A percentile compares a stretch with the other conserved stretches of the same genome.
Evolutionary conservation across 2,113 vertebrate species (phyloP).

Genomic region (Esox niger): DNA sequence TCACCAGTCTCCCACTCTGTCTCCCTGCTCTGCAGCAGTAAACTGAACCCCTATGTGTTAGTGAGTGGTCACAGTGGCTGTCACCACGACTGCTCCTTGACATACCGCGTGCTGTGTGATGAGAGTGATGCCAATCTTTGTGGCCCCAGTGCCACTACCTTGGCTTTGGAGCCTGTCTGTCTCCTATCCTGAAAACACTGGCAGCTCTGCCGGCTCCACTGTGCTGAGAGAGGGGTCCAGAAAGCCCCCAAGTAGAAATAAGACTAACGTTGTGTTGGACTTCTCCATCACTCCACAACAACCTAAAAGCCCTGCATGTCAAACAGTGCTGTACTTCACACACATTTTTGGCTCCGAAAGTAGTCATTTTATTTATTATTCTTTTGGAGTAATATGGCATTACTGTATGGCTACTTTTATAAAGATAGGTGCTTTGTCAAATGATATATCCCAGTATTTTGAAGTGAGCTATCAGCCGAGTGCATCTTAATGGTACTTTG

Average conservation of each 20-base stretch:
- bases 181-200: background rate
- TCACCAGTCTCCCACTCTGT: background rate
- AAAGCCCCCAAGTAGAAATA: background rate
- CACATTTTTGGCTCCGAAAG: background rate
- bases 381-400: background rate
- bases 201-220: background rate
- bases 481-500: background rate
- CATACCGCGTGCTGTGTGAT: background rate
- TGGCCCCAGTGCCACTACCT: background rate
- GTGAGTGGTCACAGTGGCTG: background rate
- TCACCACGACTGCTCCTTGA: background rate
- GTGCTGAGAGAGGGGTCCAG: background rate
- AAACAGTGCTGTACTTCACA: background rate
- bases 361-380: background rate
- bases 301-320: slow-evolving; percentile 6
- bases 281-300: slow-evolving; percentile 3
- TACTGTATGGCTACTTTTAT: background rate
- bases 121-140: background rate
- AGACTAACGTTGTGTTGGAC: too few species aligned
- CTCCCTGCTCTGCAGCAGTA: background rate
- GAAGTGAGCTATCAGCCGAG: background rate
- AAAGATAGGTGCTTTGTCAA: too few species aligned
- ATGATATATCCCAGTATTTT: background rate
- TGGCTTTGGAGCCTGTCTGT: too few species aligned
- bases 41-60: background rate